Conservation (phyloP, 2,888 invertebrate genomes). For the Mesochorus sp. region DNA sequence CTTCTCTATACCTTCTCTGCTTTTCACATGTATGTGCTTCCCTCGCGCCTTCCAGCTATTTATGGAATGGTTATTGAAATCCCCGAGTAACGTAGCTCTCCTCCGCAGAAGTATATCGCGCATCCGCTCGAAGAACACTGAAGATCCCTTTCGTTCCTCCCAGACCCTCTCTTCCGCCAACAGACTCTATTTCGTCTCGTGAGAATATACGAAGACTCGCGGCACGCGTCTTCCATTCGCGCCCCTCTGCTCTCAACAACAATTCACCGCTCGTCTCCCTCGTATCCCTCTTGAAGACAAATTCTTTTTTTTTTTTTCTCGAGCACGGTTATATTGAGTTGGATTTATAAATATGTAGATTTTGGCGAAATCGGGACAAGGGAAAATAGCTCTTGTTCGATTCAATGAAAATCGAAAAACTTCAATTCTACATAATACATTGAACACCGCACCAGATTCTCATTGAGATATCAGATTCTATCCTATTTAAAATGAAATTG, state of each 20-base stretch:
- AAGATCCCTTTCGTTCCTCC: neutral
- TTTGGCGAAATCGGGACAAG: neutral
- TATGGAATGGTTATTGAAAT: constrained; percentile 79
- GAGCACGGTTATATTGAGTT: neutral
- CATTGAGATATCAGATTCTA: too few relatives aligned
- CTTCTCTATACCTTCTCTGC: neutral
- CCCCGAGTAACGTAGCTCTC: constrained; percentile 67
- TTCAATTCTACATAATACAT: neutral
- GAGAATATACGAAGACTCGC: constrained; percentile 33
- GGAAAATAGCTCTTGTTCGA: neutral
- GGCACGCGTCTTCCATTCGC: constrained; percentile 43
- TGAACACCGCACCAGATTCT: too few relatives aligned
- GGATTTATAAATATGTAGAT: neutral
- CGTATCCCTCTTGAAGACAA: neutral
- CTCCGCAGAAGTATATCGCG: constrained; percentile 72
- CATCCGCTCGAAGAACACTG: constrained; percentile 54
- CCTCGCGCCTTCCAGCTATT: constrained; percentile 73
- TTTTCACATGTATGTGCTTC: constrained; percentile 2
- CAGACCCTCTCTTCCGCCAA: neutral
- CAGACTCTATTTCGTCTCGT: constrained; percentile 26
- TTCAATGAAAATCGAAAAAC: neutral
- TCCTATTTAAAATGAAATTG: too few relatives aligned
- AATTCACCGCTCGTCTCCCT: constrained; percentile 9
- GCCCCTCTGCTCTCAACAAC: neutral
- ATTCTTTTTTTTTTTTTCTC: neutral